Evolutionary conservation across 64 coral and sea anemone genomes (phyloP).

Genomic region (Montipora cactus): DNA sequence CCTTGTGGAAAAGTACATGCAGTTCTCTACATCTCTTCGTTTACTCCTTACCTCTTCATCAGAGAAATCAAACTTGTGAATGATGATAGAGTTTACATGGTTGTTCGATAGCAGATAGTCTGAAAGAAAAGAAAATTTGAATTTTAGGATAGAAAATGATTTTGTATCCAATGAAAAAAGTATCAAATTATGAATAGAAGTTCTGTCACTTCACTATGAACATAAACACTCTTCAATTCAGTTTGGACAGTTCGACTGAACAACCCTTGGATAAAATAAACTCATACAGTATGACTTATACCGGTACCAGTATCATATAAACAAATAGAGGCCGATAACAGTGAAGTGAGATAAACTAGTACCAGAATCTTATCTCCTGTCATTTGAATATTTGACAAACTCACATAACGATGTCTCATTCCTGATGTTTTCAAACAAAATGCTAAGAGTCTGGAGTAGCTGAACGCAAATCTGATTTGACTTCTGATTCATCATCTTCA

Average conservation of each 20-base stretch:
- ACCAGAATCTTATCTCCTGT: no score
- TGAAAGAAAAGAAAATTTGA: not conserved
- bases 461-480: slow-evolving; percentile 95
- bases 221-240: no score
- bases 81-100: slow-evolving; percentile 94
- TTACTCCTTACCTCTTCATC: slow-evolving; percentile 94
- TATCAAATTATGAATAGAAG: no score
- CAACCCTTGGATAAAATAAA: no score
- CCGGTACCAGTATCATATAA: no score
- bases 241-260: no score
- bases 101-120: slow-evolving; percentile 98
- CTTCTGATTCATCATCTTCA: slow-evolving; percentile 96
- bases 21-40: not conserved
- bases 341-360: no score
- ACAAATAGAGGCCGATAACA: no score
- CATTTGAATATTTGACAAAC: slow-evolving; percentile 5
- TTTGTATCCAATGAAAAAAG: no score
- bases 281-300: no score
- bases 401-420: slow-evolving; percentile 99
- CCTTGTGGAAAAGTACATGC: not conserved
- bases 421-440: slow-evolving; percentile 99
- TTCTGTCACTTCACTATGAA: no score
- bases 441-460: slow-evolving; percentile 91
- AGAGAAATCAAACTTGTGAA: slow-evolving; percentile 99
- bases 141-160: no score